Percentiles rank a stretch among this genome's conserved stretches.
Conservation (phyloP, 2,113 vertebrate species). For the Channa maculata region DNA sequence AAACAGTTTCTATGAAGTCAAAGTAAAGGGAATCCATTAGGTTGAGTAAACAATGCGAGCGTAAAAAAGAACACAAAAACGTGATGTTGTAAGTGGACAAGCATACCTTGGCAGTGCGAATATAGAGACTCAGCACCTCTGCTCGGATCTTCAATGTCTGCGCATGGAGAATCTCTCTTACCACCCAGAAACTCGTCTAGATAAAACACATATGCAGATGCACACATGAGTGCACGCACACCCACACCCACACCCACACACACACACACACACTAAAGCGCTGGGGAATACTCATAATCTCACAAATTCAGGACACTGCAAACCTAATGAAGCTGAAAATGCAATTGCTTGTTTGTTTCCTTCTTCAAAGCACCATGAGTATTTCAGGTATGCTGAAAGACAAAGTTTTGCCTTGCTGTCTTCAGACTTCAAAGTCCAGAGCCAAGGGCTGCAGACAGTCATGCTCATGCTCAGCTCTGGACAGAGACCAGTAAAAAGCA, state of each 20-base stretch:
- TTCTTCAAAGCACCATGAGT: constrained; percentile 8
- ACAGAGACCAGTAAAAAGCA: neutral
- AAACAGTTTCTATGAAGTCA: constrained; percentile 89
- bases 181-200: constrained; percentile 99
- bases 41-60: neutral
- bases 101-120: constrained; percentile 96
- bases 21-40: neutral
- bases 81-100: neutral
- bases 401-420: constrained; percentile 34
- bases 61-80: neutral
- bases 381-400: constrained; percentile 24
- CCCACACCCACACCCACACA: constrained; percentile 16
- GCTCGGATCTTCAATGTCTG: constrained; percentile 98
- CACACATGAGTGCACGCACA: neutral
- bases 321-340: constrained; percentile 9
- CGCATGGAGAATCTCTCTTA: constrained; percentile 97
- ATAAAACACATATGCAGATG: constrained; percentile 24
- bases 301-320: neutral
- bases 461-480: constrained; percentile 2
- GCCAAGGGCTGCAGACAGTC: constrained; percentile 26
- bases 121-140: constrained; percentile 97
- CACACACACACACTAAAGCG: constrained; percentile 8
- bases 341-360: neutral
- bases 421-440: constrained; percentile 14
- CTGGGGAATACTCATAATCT: neutral